These are phyloP conservation scores for Chlorodrepanis virens DNA, from an alignment of 2,113 vertebrate genomes.

Conservation along the genomic window DNA sequence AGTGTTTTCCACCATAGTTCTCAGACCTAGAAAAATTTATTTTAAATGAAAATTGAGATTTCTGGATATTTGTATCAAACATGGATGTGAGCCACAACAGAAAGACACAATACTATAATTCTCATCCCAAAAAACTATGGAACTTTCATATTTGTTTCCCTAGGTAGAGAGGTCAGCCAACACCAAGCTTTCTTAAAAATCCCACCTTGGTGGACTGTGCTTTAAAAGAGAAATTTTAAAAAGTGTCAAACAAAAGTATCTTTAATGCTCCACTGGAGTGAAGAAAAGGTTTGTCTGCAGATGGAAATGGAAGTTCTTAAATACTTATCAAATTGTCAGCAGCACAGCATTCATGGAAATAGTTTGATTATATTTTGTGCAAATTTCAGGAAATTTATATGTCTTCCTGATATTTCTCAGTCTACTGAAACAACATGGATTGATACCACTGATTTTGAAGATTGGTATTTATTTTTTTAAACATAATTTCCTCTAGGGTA, in stretches of 20 bases:
- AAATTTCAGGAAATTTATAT: not conserved
- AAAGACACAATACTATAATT: not conserved
- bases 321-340: not conserved
- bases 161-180: not conserved
- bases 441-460: slow-evolving; percentile 1
- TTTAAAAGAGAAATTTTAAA: not conserved
- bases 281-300: not conserved
- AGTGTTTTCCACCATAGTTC: not conserved
- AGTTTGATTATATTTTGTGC: not conserved
- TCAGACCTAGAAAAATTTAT: not conserved
- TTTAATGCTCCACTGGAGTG: not conserved
- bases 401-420: not conserved
- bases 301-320: not conserved
- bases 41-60: not conserved
- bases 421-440: not conserved
- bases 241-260: not conserved
- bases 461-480: not conserved
- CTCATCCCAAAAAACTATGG: not conserved
- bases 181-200: not conserved
- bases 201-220: not conserved
- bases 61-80: not conserved
- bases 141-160: not conserved
- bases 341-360: not conserved
- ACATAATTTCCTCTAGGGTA: not conserved
- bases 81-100: not conserved